Percentiles rank a stretch among this genome's conserved stretches.
Conservation (phyloP, 2,797 vertebrate species). For the Parauchenoglanis ngamensis region DNA sequence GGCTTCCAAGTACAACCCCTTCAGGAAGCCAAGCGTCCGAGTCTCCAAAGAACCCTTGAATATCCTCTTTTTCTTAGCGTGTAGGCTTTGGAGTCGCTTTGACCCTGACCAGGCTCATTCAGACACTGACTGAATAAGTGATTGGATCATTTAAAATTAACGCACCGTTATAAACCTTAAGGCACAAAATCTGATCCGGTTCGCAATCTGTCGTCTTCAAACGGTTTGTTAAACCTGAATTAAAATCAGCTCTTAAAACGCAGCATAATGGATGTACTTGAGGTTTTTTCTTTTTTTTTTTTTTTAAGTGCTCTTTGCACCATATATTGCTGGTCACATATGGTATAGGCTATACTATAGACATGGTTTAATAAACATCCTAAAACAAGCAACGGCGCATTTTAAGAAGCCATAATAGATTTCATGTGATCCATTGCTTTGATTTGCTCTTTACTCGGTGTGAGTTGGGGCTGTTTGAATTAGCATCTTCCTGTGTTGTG, state of each 20-base stretch:
- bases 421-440: background rate
- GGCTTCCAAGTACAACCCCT: background rate
- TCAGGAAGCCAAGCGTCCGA: background rate
- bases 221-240: constrained; percentile 17
- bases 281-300: background rate
- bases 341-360: background rate
- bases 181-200: background rate
- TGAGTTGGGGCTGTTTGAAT: constrained; percentile 19
- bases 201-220: constrained; percentile 14
- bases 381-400: background rate
- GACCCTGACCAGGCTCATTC: background rate
- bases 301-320: background rate
- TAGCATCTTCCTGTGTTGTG: constrained; percentile 13
- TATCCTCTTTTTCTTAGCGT: background rate
- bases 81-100: background rate
- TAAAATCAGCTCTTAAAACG: background rate
- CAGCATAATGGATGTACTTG: too few species aligned
- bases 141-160: constrained; percentile 4
- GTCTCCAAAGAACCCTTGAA: background rate
- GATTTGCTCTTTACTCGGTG: background rate
- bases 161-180: constrained; percentile 6
- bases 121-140: background rate
- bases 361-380: background rate
- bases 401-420: background rate
- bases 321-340: background rate